Percentiles rank a stretch among this genome's conserved stretches.
phyloP scores from a whole-genome alignment of 2,797 vertebrate genomes.

The Darevskia mixta region DNA sequence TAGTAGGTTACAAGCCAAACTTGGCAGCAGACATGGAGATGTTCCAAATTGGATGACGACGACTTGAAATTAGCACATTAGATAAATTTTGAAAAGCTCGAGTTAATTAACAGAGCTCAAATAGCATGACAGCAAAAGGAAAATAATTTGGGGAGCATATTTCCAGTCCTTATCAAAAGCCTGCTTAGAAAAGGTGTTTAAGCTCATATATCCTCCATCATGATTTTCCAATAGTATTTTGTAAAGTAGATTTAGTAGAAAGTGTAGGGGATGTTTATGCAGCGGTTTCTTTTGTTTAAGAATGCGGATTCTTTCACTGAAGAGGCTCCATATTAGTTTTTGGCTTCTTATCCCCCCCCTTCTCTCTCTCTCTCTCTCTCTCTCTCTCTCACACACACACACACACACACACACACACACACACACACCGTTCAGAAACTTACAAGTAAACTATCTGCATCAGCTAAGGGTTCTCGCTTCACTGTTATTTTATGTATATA shows the following conservation, averaged over 20 bases:
- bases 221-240: background rate
- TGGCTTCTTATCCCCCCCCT: background rate
- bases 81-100: slow-evolving; percentile 40
- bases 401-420: background rate
- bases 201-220: no score
- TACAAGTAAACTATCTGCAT: background rate
- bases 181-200: background rate
- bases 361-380: background rate
- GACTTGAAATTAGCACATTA: slow-evolving; percentile 50
- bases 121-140: slow-evolving; percentile 25
- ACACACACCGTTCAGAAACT: background rate
- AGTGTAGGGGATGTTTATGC: background rate
- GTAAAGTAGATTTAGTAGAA: background rate
- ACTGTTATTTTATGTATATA: background rate
- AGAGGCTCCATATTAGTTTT: background rate
- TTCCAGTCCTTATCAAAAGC: background rate
- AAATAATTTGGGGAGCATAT: background rate
- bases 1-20: slow-evolving; percentile 78
- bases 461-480: background rate
- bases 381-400: background rate
- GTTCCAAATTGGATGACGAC: slow-evolving; percentile 47
- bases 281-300: background rate
- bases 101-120: background rate
- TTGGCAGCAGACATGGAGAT: slow-evolving; percentile 79
- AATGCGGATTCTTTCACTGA: background rate